Conservation (phyloP, 2,113 vertebrate species). For the Cyanoramphus novaezelandiae region DNA sequence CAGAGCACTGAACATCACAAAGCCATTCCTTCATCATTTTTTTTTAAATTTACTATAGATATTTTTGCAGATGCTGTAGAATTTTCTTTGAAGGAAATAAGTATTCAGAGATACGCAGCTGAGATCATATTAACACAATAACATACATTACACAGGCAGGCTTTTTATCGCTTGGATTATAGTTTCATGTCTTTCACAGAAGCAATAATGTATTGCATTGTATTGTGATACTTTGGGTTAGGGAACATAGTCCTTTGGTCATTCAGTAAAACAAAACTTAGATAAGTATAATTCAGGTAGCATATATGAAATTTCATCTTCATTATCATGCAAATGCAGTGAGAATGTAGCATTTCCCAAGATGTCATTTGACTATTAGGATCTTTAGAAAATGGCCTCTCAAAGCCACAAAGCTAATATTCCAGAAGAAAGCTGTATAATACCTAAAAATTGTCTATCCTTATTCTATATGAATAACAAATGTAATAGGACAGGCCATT, state of each 20-base stretch:
- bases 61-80: neutral
- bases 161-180: neutral
- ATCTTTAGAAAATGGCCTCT: slow-evolving; percentile 70
- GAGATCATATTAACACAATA: neutral
- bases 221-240: slow-evolving; percentile 12
- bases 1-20: neutral
- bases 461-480: slow-evolving; percentile 63
- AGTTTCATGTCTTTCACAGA: slow-evolving; percentile 1
- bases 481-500: slow-evolving; percentile 54
- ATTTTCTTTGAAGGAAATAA: slow-evolving; percentile 28
- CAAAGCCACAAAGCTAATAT: slow-evolving; percentile 69
- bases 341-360: slow-evolving; percentile 65
- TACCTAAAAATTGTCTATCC: slow-evolving; percentile 61
- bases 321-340: slow-evolving; percentile 67
- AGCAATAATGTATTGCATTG: slow-evolving; percentile 20
- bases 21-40: neutral
- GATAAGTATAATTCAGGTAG: slow-evolving; percentile 58
- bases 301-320: slow-evolving; percentile 59
- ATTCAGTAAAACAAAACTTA: slow-evolving; percentile 65
- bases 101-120: slow-evolving; percentile 12
- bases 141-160: neutral
- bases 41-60: neutral
- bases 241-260: slow-evolving; percentile 48
- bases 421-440: slow-evolving; percentile 62
- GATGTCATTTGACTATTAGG: slow-evolving; percentile 68